A percentile compares a stretch with the other conserved stretches of the same genome.
These are phyloP conservation scores for Drosophila seguyi DNA, from an alignment of 1,140 invertebrate species.

Conservation along the genomic window DNA sequence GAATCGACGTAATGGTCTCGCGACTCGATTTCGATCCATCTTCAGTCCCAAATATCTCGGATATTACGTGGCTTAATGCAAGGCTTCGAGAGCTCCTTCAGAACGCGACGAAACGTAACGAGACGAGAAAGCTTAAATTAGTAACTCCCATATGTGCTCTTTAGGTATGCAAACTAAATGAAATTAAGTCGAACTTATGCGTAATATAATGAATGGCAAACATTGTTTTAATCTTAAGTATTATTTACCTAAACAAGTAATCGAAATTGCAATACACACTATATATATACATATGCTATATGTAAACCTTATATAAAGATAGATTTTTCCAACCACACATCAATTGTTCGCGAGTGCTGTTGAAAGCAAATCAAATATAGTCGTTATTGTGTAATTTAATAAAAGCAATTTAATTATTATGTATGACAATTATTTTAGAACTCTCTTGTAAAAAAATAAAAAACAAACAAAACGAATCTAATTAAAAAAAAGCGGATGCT, in stretches of 20 bases:
- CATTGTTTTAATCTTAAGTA: slow-evolving; percentile 81
- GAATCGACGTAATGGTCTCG: slow-evolving; percentile 74
- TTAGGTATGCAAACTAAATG: slow-evolving; percentile 77
- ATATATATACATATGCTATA: slow-evolving; percentile 25
- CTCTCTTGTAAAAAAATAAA: slow-evolving; percentile 74
- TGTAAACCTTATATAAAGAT: slow-evolving; percentile 29
- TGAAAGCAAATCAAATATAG: slow-evolving; percentile 82
- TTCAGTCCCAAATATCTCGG: slow-evolving; percentile 29
- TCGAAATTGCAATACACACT: slow-evolving; percentile 62
- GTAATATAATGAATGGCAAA: slow-evolving; percentile 61
- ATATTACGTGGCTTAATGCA: slow-evolving; percentile 83
- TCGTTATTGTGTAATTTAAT: slow-evolving; percentile 82
- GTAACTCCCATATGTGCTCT: slow-evolving; percentile 72
- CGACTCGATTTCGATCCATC: slow-evolving; percentile 17
- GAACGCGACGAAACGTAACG: slow-evolving; percentile 16
- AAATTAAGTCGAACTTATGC: slow-evolving; percentile 82
- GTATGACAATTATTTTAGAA: slow-evolving; percentile 67
- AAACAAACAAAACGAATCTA: slow-evolving; percentile 50
- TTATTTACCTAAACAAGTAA: slow-evolving; percentile 72
- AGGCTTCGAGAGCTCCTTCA: slow-evolving; percentile 60
- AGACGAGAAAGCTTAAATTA: slow-evolving; percentile 41
- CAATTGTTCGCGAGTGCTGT: slow-evolving; percentile 68
- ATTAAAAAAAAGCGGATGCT: slow-evolving; percentile 31
- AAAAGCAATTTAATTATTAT: slow-evolving; percentile 67
- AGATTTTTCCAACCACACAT: slow-evolving; percentile 36